Evolutionary conservation across 2,113 vertebrate species (phyloP).

Genomic region (Anguilla japonica): DNA sequence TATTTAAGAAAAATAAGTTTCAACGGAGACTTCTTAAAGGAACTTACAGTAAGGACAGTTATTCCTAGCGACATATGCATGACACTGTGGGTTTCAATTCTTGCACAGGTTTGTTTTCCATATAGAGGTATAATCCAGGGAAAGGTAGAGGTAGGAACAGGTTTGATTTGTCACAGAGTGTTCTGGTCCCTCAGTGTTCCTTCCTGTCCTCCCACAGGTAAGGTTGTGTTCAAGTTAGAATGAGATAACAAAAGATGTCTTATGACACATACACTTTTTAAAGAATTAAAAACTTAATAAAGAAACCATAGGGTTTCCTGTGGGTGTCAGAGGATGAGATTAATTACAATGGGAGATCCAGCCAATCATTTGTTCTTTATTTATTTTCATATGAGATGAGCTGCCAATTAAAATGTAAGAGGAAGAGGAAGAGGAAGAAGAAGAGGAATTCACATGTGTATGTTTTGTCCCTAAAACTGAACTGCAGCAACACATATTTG

Average conservation of each 20-base stretch:
- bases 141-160: neutral
- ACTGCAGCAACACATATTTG: neutral
- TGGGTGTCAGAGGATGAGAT: neutral
- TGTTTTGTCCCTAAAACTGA: neutral
- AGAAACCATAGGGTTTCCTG: neutral
- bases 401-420: neutral
- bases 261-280: neutral
- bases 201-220: no score
- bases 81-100: neutral
- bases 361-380: neutral
- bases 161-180: neutral
- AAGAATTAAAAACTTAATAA: neutral
- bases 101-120: neutral
- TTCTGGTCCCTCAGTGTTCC: no score
- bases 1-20: neutral
- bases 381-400: neutral
- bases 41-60: neutral
- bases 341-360: neutral
- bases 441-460: neutral
- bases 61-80: neutral
- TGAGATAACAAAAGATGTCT: no score
- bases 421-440: neutral
- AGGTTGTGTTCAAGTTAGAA: no score
- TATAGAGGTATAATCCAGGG: neutral
- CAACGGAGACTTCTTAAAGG: neutral